Conservation (phyloP, 1,140 invertebrate species). For the Eriocheir sinensis region DNA sequence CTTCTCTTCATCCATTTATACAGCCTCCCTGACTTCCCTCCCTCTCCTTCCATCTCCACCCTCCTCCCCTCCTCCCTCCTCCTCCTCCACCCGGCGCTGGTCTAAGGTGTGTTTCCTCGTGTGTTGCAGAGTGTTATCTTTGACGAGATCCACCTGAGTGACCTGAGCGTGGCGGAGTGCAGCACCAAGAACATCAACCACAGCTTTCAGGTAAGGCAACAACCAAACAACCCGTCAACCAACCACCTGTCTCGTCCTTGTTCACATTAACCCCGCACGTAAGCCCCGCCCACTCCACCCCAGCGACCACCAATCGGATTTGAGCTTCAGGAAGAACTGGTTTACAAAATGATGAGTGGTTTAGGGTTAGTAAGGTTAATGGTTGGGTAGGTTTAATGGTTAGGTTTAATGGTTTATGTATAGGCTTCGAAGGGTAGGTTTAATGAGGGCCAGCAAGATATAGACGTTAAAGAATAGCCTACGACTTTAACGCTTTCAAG, state of each 20-base stretch:
- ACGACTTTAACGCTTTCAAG: no score
- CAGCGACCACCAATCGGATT: not conserved
- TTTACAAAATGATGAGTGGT: no score
- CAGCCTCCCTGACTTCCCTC: no score
- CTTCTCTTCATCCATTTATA: no score
- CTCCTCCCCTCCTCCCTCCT: not conserved
- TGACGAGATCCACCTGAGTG: constrained; percentile 92
- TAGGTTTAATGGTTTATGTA: no score
- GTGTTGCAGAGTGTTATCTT: constrained; percentile 89
- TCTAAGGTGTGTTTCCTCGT: no score
- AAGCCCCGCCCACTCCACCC: not conserved
- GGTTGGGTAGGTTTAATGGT: no score
- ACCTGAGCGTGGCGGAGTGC: constrained; percentile 92
- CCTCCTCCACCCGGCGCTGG: constrained; percentile 34
- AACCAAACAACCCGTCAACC: not conserved
- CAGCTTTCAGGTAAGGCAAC: constrained; percentile 90
- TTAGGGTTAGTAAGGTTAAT: no score
- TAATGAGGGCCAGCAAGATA: no score
- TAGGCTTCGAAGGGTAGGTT: no score
- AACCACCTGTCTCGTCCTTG: not conserved
- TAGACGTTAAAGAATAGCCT: no score
- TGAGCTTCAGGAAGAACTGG: no score
- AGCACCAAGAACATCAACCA: constrained; percentile 93
- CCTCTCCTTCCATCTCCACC: not conserved
- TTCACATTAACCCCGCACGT: not conserved